phyloP scores from a whole-genome alignment of 2,888 invertebrate genomes.

The Ditula angustiorana region DNA sequence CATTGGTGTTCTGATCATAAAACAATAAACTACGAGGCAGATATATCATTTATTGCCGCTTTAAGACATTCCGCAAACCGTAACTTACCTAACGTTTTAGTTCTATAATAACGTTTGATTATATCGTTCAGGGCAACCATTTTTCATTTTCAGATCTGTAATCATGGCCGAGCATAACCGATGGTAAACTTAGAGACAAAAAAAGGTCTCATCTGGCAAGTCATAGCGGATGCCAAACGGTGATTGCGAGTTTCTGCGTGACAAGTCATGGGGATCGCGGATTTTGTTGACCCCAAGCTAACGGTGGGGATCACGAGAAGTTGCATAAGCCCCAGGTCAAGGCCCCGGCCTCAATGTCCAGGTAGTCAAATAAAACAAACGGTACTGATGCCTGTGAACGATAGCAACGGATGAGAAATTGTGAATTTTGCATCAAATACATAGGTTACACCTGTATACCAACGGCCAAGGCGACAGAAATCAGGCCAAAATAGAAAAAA shows the following conservation, averaged over 20 bases:
- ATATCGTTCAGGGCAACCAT: slow-evolving; percentile 3
- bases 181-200: background rate
- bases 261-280: slow-evolving; percentile 16
- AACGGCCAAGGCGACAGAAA: too few relatives aligned
- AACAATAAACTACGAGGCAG: slow-evolving; percentile 1
- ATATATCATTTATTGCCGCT: slow-evolving; percentile 5
- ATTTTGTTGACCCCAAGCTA: slow-evolving; percentile 23
- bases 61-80: background rate
- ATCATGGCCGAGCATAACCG: background rate
- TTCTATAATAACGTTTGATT: slow-evolving; percentile 9
- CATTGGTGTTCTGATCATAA: slow-evolving; percentile 1
- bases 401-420: too few relatives aligned
- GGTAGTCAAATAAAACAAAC: background rate
- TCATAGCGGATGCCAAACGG: background rate
- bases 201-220: background rate
- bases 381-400: background rate
- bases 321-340: slow-evolving; percentile 18
- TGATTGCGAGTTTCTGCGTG: slow-evolving; percentile 11
- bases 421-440: too few relatives aligned
- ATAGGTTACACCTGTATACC: too few relatives aligned
- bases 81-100: background rate
- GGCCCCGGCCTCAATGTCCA: background rate
- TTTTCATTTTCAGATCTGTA: background rate
- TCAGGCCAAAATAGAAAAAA: too few relatives aligned
- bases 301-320: slow-evolving; percentile 15